Conservation (phyloP, 2,797 vertebrate species). For the Prunella strophiata region DNA sequence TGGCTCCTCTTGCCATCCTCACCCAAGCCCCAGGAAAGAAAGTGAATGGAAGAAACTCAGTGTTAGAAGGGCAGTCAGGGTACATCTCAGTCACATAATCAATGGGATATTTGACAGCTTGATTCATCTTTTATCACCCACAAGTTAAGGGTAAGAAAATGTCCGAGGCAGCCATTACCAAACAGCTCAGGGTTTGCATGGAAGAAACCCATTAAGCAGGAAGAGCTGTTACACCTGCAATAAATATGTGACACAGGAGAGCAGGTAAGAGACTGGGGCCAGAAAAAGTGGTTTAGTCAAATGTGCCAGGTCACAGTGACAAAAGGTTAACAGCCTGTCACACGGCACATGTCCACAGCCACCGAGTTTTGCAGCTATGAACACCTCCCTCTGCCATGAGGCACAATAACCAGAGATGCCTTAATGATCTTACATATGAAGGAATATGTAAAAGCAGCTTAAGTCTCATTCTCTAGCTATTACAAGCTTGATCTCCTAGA, state of each 20-base stretch:
- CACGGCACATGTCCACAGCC: not conserved
- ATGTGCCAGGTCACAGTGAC: not conserved
- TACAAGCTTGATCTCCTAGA: slow-evolving; percentile 39
- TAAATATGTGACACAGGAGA: not conserved
- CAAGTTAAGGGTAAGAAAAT: slow-evolving; percentile 15
- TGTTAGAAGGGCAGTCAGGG: not conserved
- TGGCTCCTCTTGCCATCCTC: not conserved
- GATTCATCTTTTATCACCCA: slow-evolving; percentile 46
- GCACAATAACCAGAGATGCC: not conserved
- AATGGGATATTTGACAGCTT: slow-evolving; percentile 50
- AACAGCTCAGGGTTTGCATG: not conserved
- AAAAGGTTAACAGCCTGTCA: not conserved
- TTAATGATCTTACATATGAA: not conserved
- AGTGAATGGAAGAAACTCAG: not conserved
- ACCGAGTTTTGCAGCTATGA: not conserved
- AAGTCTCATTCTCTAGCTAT: slow-evolving; percentile 15
- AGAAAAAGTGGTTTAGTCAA: slow-evolving; percentile 17
- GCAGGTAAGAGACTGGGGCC: not conserved
- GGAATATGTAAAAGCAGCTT: slow-evolving; percentile 42
- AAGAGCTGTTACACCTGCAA: not conserved
- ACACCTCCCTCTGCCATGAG: not conserved
- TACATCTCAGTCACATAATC: slow-evolving; percentile 47
- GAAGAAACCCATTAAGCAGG: slow-evolving; percentile 1
- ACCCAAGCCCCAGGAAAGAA: not conserved
- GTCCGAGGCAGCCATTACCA: not conserved